phyloP scores from a whole-genome alignment of 1,140 invertebrate genomes.

The Lysiphlebus fabarum region DNA sequence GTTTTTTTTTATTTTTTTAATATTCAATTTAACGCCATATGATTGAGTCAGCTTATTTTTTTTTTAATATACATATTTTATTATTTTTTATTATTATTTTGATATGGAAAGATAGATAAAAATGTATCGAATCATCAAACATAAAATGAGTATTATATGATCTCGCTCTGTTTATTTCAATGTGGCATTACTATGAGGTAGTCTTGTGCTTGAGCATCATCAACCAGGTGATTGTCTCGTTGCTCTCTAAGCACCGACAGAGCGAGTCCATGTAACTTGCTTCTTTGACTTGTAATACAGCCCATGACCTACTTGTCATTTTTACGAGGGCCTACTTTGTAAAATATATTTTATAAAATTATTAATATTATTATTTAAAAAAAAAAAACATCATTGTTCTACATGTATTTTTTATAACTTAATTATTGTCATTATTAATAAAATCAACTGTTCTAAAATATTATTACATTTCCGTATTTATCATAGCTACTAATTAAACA shows the following conservation, averaged over 20 bases:
- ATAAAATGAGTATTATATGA: not conserved
- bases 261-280: conserved; percentile 21
- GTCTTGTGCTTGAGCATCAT: not conserved
- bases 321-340: conserved; percentile 23
- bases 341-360: conserved; percentile 21
- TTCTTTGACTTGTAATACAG: conserved; percentile 25
- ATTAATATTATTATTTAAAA: conserved; percentile 11
- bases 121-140: too few species aligned
- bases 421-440: not conserved
- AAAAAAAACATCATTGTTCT: conserved; percentile 6
- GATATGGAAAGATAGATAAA: too few species aligned
- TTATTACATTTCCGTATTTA: too few species aligned
- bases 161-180: conserved; percentile 26
- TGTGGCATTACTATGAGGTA: not conserved
- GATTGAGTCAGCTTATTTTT: not conserved
- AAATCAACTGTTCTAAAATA: not conserved
- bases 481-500: too few species aligned
- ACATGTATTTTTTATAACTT: not conserved
- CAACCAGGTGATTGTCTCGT: conserved; percentile 15
- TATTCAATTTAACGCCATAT: too few species aligned
- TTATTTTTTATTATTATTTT: too few species aligned
- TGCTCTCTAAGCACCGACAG: conserved; percentile 22
- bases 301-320: conserved; percentile 30
- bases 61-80: not conserved
- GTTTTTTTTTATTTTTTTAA: too few species aligned